These are phyloP conservation scores for Eumacrocentrus americanus DNA, from an alignment of 2,888 invertebrate species.

Conservation along the genomic window DNA sequence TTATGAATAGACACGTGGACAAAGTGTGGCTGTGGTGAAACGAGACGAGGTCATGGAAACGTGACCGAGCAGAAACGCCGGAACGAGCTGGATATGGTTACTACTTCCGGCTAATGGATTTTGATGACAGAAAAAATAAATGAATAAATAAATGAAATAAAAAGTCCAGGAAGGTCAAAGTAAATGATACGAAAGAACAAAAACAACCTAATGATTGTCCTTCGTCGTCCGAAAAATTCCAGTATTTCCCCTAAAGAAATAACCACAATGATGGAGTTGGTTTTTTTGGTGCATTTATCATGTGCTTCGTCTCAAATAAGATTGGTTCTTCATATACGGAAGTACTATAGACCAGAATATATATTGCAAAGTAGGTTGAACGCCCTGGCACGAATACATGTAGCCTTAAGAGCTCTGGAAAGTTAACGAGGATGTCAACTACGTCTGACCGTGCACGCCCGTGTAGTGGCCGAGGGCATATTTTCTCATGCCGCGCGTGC, in stretches of 20 bases:
- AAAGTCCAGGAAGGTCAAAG: background rate
- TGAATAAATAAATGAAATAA: no score
- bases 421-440: conserved; percentile 14
- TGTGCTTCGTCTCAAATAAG: no score
- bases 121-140: background rate
- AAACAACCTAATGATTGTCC: no score
- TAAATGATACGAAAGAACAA: no score
- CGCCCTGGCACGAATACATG: background rate
- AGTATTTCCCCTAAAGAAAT: no score
- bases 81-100: background rate
- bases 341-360: background rate
- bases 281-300: no score
- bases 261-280: no score
- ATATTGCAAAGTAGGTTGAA: background rate
- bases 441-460: background rate
- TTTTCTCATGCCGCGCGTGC: conserved; percentile 18
- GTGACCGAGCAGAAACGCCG: background rate
- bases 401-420: background rate
- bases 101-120: background rate
- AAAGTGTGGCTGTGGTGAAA: background rate
- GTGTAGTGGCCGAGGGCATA: background rate
- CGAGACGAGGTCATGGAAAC: background rate
- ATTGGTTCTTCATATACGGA: no score
- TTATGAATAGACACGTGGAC: background rate
- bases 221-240: no score